Conservation (phyloP, 2,797 vertebrate genomes). For the Rachycentron canadum region DNA sequence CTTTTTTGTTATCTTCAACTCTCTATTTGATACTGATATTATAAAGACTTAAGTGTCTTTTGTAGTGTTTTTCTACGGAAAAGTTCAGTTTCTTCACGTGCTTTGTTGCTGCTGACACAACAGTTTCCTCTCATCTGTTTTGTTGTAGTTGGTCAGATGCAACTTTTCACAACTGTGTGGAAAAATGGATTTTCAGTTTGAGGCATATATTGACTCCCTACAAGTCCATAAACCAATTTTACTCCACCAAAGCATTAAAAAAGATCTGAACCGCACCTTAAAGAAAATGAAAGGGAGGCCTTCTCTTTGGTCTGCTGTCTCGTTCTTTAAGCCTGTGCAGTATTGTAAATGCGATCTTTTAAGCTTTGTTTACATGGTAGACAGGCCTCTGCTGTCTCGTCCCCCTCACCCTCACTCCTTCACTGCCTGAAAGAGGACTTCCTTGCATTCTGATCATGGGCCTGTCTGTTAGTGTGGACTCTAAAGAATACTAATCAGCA, state of each 20-base stretch:
- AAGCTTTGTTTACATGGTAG: constrained; percentile 81
- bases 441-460: constrained; percentile 81
- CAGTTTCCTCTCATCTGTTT: constrained; percentile 24
- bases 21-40: neutral
- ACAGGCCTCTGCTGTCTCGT: constrained; percentile 75
- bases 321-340: constrained; percentile 54
- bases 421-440: constrained; percentile 75
- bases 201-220: constrained; percentile 18
- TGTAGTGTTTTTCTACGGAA: constrained; percentile 16
- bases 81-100: constrained; percentile 15
- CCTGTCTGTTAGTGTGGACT: constrained; percentile 71
- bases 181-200: constrained; percentile 16
- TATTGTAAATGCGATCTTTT: constrained; percentile 72
- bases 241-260: constrained; percentile 11
- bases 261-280: constrained; percentile 20
- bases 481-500: constrained; percentile 85
- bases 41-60: neutral
- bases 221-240: constrained; percentile 26
- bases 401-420: constrained; percentile 67
- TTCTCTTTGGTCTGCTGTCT: constrained; percentile 34
- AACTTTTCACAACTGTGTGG: constrained; percentile 22
- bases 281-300: constrained; percentile 21
- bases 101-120: constrained; percentile 45
- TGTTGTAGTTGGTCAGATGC: constrained; percentile 24
- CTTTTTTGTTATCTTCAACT: neutral